Evolutionary conservation across 2,797 vertebrate genomes (phyloP).

Genomic region (Gymnoscopelus microlampas): DNA sequence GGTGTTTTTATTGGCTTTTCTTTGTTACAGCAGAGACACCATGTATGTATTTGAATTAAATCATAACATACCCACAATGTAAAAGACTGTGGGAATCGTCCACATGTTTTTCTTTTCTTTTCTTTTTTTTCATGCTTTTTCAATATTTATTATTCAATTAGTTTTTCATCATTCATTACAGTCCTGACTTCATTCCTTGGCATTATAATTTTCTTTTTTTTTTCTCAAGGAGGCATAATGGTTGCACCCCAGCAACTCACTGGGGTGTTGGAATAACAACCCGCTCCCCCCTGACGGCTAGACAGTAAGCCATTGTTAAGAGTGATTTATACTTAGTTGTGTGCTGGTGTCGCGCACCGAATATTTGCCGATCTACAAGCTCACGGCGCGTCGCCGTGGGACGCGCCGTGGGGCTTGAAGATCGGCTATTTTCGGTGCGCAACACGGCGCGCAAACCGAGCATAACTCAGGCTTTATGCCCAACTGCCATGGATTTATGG

Average conservation of each 20-base stretch:
- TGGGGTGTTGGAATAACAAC: constrained; percentile 66
- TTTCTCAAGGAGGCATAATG: constrained; percentile 33
- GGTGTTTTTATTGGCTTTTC: constrained; percentile 63
- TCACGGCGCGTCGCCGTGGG: no score
- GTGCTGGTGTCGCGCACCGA: no score
- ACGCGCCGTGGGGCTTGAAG: no score
- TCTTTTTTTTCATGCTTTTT: constrained; percentile 31
- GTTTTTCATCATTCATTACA: constrained; percentile 67
- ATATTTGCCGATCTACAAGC: no score
- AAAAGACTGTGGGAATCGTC: constrained; percentile 71
- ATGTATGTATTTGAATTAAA: constrained; percentile 70
- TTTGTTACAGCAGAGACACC: constrained; percentile 58
- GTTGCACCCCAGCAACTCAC: constrained; percentile 59
- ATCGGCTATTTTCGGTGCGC: no score
- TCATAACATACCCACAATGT: constrained; percentile 37
- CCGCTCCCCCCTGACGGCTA: constrained; percentile 66
- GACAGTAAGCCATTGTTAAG: constrained; percentile 78
- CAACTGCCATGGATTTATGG: constrained; percentile 77
- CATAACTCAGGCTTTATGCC: constrained; percentile 34
- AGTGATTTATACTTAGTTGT: no score
- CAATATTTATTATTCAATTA: constrained; percentile 35
- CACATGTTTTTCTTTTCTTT: constrained; percentile 35
- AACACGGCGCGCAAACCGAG: no score
- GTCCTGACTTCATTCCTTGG: constrained; percentile 38
- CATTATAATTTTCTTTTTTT: constrained; percentile 43